Evolutionary conservation across 2,113 vertebrate species (phyloP).

Genomic region (Megaptera novaeangliae): DNA sequence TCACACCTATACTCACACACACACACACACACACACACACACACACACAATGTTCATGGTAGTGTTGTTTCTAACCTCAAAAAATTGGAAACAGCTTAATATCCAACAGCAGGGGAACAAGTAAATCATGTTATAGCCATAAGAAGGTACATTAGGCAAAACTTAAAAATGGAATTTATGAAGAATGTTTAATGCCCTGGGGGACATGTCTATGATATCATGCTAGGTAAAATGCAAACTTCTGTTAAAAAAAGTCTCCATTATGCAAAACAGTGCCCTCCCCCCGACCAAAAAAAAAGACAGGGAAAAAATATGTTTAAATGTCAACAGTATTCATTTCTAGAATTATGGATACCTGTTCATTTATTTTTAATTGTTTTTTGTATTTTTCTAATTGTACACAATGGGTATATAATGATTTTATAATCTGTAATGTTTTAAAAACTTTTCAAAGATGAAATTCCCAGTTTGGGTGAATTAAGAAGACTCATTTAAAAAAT

Average conservation of each 20-base stretch:
- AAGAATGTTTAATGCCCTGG: neutral
- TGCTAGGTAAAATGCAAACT: constrained; percentile 30
- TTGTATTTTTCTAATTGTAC: constrained; percentile 15
- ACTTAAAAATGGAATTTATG: neutral
- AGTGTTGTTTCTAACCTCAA: neutral
- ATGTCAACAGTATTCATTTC: constrained; percentile 51
- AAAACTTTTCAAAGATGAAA: constrained; percentile 36
- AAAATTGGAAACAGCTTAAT: neutral
- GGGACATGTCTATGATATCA: neutral
- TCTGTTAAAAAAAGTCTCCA: constrained; percentile 9
- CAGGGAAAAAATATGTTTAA: constrained; percentile 48
- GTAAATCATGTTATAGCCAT: neutral
- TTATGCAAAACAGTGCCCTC: constrained; percentile 11
- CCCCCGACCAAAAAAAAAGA: neutral
- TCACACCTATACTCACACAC: neutral
- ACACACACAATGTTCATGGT: neutral
- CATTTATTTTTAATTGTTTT: constrained; percentile 33
- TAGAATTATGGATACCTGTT: constrained; percentile 30
- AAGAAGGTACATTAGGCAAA: neutral
- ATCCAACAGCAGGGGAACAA: neutral
- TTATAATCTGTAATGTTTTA: constrained; percentile 1
- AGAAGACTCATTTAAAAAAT: neutral
- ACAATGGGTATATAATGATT: neutral
- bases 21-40: neutral
- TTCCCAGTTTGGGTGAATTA: neutral